Conservation (phyloP, 1,140 invertebrate species). For the Helicorthomorpha holstii region DNA sequence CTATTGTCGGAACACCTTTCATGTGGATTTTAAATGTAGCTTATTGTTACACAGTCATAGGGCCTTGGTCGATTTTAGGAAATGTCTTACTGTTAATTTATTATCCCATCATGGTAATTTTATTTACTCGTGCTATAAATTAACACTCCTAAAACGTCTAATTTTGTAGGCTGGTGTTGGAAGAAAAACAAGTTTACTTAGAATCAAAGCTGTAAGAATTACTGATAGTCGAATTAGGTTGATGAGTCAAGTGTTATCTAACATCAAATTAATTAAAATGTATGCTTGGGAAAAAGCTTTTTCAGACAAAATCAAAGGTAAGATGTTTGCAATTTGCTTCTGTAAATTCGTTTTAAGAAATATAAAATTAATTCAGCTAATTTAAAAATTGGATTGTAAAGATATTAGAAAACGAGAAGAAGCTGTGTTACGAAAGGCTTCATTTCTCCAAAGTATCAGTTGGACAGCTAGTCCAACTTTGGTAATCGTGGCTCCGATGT, state of each 20-base stretch:
- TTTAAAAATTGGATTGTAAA: slow-evolving; percentile 9
- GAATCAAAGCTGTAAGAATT: slow-evolving; percentile 18
- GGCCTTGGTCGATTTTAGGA: not conserved
- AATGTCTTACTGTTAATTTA: not conserved
- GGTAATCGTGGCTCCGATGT: not conserved
- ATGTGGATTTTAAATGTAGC: not conserved
- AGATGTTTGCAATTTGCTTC: not conserved
- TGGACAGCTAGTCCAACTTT: not conserved
- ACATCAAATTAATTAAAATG: slow-evolving; percentile 65
- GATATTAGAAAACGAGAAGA: slow-evolving; percentile 1
- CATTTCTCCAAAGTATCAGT: slow-evolving; percentile 3
- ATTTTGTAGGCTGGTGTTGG: slow-evolving; percentile 16
- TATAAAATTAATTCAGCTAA: not conserved
- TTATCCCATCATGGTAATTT: slow-evolving; percentile 1
- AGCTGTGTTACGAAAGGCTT: slow-evolving; percentile 2
- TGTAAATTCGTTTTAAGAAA: not conserved
- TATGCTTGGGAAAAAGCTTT: slow-evolving; percentile 78
- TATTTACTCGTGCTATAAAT: not conserved
- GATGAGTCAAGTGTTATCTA: slow-evolving; percentile 36
- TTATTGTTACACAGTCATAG: not conserved
- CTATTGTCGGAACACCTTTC: not conserved
- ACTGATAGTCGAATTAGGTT: slow-evolving; percentile 27
- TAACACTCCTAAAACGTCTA: not conserved
- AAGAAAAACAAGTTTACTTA: slow-evolving; percentile 16
- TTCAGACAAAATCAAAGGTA: slow-evolving; percentile 30